Evolutionary conservation across 2,113 vertebrate species (phyloP).

Genomic region (Stomatorhinus ivindoensis): DNA sequence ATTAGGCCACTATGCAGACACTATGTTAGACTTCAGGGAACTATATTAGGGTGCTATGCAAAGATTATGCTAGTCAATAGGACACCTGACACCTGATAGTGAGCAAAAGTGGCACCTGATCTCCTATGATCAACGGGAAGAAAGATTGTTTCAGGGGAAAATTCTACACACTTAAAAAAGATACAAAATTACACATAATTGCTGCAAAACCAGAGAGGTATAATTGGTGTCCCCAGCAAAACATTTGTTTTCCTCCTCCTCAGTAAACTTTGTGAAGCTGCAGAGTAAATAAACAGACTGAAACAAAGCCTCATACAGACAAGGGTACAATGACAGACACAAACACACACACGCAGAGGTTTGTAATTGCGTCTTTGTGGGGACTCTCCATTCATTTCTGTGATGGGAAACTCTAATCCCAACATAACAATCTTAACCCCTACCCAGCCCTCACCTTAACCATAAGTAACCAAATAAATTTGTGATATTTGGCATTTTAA

Average conservation of each 20-base stretch:
- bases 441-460: too few relatives aligned
- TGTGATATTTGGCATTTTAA: background rate
- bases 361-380: too few relatives aligned
- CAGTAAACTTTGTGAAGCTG: background rate
- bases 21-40: background rate
- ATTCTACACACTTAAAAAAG: background rate
- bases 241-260: background rate
- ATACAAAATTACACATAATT: background rate
- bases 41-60: background rate
- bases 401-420: too few relatives aligned
- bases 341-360: background rate
- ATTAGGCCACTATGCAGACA: background rate
- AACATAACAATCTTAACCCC: too few relatives aligned
- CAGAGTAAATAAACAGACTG: background rate
- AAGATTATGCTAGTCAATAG: background rate
- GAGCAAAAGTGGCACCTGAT: background rate
- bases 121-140: background rate
- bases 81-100: background rate
- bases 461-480: background rate
- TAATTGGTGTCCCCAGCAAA: background rate
- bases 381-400: too few relatives aligned
- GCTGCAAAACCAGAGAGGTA: background rate
- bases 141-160: background rate
- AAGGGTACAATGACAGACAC: background rate
- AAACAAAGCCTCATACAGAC: slow-evolving; percentile 15